These are phyloP conservation scores for Synergus japonicus DNA, from an alignment of 2,888 invertebrate genomes.

Conservation along the genomic window DNA sequence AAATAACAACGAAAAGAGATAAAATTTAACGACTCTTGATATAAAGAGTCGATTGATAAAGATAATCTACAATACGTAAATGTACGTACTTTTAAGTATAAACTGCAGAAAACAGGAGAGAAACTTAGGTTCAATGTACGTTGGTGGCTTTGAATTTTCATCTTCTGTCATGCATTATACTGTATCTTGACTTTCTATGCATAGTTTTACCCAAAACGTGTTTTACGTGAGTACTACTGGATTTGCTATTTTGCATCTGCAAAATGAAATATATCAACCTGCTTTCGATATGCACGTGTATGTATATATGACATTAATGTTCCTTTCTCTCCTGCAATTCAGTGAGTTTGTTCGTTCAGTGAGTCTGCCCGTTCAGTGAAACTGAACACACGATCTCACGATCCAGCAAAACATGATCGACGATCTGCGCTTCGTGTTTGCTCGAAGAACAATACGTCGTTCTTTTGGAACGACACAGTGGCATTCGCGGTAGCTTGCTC, in stretches of 20 bases:
- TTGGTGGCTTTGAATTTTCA: slow-evolving; percentile 18
- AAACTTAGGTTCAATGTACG: neutral
- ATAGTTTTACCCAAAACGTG: slow-evolving; percentile 32
- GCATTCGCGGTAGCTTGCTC: slow-evolving; percentile 39
- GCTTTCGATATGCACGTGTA: slow-evolving; percentile 5
- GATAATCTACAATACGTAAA: neutral
- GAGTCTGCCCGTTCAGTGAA: slow-evolving; percentile 13
- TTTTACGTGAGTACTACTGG: slow-evolving; percentile 32
- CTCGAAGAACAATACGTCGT: slow-evolving; percentile 40
- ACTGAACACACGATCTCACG: slow-evolving; percentile 38
- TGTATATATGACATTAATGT: neutral
- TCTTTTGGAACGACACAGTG: slow-evolving; percentile 38
- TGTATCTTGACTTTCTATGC: slow-evolving; percentile 14
- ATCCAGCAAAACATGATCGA: slow-evolving; percentile 41
- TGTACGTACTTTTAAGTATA: neutral
- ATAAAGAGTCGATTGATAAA: neutral
- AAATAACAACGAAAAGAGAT: neutral
- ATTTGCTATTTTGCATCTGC: slow-evolving; percentile 40
- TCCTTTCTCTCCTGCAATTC: slow-evolving; percentile 2
- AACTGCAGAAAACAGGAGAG: slow-evolving; percentile 3
- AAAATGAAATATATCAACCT: slow-evolving; percentile 31
- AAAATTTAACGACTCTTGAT: neutral
- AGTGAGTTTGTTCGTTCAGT: neutral
- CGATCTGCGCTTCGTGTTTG: slow-evolving; percentile 41
- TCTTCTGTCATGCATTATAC: neutral